phyloP scores from a whole-genome alignment of 2,888 invertebrate species.

The Temnothorax ravouxi region DNA sequence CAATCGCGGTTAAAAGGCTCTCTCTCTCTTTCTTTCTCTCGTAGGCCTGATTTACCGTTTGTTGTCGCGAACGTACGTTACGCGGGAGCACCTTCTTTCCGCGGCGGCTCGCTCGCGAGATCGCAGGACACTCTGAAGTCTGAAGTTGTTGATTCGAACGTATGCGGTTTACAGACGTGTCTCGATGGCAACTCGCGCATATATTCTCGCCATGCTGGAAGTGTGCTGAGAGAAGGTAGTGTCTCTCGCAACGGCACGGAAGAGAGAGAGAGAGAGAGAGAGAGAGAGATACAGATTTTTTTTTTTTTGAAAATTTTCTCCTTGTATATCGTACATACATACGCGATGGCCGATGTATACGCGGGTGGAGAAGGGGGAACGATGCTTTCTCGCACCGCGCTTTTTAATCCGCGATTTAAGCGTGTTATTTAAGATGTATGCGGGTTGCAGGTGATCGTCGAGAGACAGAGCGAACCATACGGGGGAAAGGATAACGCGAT shows the following conservation, averaged over 20 bases:
- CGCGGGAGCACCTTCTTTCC: background rate
- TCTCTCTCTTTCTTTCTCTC: slow-evolving; percentile 28
- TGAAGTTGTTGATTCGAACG: background rate
- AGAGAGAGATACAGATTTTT: background rate
- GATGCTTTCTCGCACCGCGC: background rate
- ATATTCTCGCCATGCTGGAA: background rate
- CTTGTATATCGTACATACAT: background rate
- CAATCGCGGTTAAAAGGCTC: slow-evolving; percentile 32
- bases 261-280: background rate
- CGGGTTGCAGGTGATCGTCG: background rate
- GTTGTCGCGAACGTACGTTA: slow-evolving; percentile 17
- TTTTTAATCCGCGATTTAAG: background rate
- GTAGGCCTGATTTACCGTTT: slow-evolving; percentile 44
- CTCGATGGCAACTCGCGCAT: background rate
- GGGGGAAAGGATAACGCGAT: background rate
- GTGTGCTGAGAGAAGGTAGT: background rate
- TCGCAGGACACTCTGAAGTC: background rate
- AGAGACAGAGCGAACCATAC: background rate
- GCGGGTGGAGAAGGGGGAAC: background rate
- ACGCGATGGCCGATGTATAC: background rate
- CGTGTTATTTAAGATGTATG: background rate
- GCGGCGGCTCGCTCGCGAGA: background rate
- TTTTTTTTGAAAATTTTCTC: background rate
- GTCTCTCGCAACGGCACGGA: background rate
- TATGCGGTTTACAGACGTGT: background rate